Evolutionary conservation across 2,113 vertebrate genomes (phyloP).

Genomic region (Corythoichthys intestinalis): DNA sequence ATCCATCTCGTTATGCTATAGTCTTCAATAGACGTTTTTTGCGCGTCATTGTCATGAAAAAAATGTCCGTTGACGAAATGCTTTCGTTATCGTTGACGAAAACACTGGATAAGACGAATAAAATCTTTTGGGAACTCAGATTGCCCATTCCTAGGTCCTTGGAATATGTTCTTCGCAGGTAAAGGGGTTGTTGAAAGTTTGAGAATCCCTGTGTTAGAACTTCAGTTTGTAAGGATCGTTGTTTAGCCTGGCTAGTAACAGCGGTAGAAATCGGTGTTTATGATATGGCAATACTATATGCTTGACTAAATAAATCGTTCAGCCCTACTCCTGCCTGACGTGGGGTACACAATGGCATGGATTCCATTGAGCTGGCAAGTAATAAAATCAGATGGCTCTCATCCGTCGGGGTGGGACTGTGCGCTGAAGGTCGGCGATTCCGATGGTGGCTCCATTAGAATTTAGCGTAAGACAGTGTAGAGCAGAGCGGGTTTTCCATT

Average conservation of each 20-base stretch:
- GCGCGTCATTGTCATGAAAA: too few relatives aligned
- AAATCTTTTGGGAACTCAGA: too few relatives aligned
- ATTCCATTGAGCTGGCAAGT: constrained; percentile 26
- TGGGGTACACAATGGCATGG: neutral
- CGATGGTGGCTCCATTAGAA: constrained; percentile 68
- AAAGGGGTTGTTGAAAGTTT: too few relatives aligned
- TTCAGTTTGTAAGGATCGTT: too few relatives aligned
- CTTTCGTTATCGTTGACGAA: too few relatives aligned
- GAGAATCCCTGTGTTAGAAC: too few relatives aligned
- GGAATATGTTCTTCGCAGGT: too few relatives aligned
- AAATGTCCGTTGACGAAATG: too few relatives aligned
- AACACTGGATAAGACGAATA: too few relatives aligned
- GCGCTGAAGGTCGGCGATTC: constrained; percentile 67
- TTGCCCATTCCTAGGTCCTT: too few relatives aligned
- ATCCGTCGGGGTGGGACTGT: constrained; percentile 30
- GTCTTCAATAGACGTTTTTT: too few relatives aligned
- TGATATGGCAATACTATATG: neutral
- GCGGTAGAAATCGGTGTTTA: neutral
- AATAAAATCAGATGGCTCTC: constrained; percentile 40
- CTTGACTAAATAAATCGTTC: neutral
- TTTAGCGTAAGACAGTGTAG: constrained; percentile 36
- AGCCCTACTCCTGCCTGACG: neutral
- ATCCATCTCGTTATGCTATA: too few relatives aligned
- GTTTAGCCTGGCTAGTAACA: neutral
- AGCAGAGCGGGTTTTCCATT: constrained; percentile 46